Evolutionary conservation across 2,113 vertebrate species (phyloP), one percentile per base, ranked within the genome.

Genomic region (Perca flavescens): DNA sequence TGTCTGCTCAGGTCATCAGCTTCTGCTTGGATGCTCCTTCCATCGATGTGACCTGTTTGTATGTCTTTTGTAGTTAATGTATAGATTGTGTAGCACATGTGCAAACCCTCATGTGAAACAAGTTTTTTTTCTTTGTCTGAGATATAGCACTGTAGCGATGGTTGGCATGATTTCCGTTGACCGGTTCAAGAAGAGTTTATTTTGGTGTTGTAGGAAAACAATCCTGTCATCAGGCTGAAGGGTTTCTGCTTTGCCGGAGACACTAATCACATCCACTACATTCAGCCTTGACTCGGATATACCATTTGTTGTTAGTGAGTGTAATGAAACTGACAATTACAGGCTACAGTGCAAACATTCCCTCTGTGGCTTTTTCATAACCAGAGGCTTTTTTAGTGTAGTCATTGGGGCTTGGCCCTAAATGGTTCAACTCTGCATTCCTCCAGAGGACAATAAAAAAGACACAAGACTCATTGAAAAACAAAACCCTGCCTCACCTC

Each of bases 241-340:
- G 19, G 11, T 61, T 89, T 84, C 80, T 77, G 84, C 78, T 86
- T 71, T 70, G 74, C 58, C 36, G 62, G 74, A 77, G 79, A 83
- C 21, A 76, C 85, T 82, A 75, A 80, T 83, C 80, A 74, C 60
- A 85, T 75, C 76, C 52, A 77, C 87, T 79, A 66, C 53, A 53
- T 64, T 72, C 71, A 73, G 77, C 74, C 69, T 66, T 36, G 57
- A 78, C 82, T 70, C 34, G n/a, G 34, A 77, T 70, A 70, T 28
- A 78, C 77, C 53, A 62, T 75, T 56, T 84, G 86, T 82, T 87
- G 88, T 83, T 90, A 88, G 86, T 71, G 82, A 88, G 86, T 71
- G 82, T 73, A 90, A 88, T 84, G 81, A 86, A 91, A 90, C 87
- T 77, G 86, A 91, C 91, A 90, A 93, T 91, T 90, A 91, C 91